These are phyloP conservation scores for Hydrozoanthus tunicans DNA, from an alignment of 64 coral and sea anemone genomes.

Conservation along the genomic window DNA sequence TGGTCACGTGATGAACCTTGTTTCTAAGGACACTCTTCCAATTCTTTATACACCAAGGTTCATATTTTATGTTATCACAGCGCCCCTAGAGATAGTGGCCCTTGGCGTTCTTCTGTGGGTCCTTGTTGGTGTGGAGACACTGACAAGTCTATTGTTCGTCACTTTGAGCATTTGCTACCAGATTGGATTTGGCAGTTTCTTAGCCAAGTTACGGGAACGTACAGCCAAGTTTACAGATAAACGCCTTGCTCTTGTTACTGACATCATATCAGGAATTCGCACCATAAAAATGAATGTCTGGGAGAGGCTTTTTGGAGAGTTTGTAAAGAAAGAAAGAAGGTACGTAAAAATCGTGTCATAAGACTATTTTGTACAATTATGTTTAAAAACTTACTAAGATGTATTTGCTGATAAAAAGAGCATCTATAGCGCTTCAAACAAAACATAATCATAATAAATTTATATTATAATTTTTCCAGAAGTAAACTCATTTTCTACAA, in stretches of 20 bases:
- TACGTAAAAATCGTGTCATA: not conserved
- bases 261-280: conserved; percentile 51
- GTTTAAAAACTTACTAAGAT: no score
- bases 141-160: conserved; percentile 24
- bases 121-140: conserved; percentile 40
- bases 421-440: no score
- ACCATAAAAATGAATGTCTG: conserved; percentile 52
- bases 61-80: conserved; percentile 27
- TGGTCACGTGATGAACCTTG: conserved; percentile 47
- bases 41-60: conserved; percentile 15
- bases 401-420: no score
- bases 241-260: conserved; percentile 40
- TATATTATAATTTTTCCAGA: no score
- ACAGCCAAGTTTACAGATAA: conserved; percentile 30
- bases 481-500: no score
- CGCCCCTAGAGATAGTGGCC: not conserved
- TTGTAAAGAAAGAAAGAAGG: conserved; percentile 35
- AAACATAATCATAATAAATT: no score
- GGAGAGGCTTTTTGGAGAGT: conserved; percentile 36
- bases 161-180: conserved; percentile 26
- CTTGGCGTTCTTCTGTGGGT: conserved; percentile 6
- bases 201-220: conserved; percentile 7
- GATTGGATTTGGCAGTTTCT: conserved; percentile 5
- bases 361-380: not conserved
- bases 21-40: conserved; percentile 44